Evolutionary conservation across 2,113 vertebrate species (phyloP).

Genomic region (Xenopus tropicalis): DNA sequence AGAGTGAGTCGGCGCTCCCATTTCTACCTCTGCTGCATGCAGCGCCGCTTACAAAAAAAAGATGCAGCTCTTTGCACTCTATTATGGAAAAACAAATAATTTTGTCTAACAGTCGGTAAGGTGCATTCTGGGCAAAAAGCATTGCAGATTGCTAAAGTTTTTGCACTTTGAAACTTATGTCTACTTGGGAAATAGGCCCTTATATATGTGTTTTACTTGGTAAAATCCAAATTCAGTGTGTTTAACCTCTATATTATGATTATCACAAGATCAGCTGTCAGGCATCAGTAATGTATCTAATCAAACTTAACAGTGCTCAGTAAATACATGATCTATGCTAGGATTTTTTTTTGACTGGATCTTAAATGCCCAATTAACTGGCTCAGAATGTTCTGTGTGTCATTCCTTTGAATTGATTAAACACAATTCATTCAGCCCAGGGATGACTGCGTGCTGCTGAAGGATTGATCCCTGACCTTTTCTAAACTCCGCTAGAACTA

Average conservation of each 20-base stretch:
- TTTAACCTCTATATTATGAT: neutral
- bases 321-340: slow-evolving; percentile 37
- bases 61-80: too few species aligned
- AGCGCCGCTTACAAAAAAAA: too few species aligned
- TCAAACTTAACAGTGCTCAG: slow-evolving; percentile 15
- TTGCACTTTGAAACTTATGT: too few species aligned
- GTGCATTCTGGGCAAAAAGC: too few species aligned
- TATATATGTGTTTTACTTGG: too few species aligned
- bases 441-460: slow-evolving; percentile 28
- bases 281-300: slow-evolving; percentile 12
- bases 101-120: too few species aligned
- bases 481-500: slow-evolving; percentile 28
- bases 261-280: neutral
- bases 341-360: slow-evolving; percentile 13
- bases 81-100: too few species aligned
- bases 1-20: too few species aligned
- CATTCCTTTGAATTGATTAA: slow-evolving; percentile 42
- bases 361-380: slow-evolving; percentile 28
- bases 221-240: neutral
- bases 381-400: slow-evolving; percentile 26
- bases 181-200: too few species aligned
- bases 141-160: too few species aligned
- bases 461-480: slow-evolving; percentile 45
- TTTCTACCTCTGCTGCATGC: too few species aligned
- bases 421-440: slow-evolving; percentile 31